phyloP scores from a whole-genome alignment of 2,113 vertebrate species.

The Mesitornis unicolor region DNA sequence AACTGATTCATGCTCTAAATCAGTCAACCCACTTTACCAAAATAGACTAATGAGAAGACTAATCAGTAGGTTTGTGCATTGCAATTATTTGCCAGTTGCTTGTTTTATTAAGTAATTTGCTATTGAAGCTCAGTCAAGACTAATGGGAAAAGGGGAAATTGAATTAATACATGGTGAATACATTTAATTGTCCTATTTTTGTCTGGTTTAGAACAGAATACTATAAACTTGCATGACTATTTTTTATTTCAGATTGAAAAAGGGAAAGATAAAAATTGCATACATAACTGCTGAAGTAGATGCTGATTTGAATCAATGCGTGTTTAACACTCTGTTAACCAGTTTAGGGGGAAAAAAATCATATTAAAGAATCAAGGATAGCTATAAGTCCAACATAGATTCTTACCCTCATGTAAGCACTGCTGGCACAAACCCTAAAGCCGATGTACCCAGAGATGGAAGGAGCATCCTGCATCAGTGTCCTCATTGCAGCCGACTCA shows the following conservation, averaged over 20 bases:
- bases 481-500: background rate
- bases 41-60: constrained; percentile 32
- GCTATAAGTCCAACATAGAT: background rate
- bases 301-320: background rate
- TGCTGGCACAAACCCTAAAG: background rate
- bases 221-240: background rate
- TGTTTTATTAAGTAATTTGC: constrained; percentile 45
- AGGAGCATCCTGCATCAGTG: background rate
- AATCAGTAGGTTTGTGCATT: constrained; percentile 1
- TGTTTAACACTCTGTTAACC: background rate
- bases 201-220: background rate
- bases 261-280: background rate
- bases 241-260: background rate
- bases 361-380: background rate
- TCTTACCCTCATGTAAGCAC: background rate
- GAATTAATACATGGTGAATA: background rate
- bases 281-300: background rate
- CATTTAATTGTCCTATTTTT: background rate
- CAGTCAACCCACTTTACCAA: constrained; percentile 21
- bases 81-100: constrained; percentile 14
- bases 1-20: constrained; percentile 39
- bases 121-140: background rate
- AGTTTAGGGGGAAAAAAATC: background rate
- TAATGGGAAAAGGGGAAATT: background rate
- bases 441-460: background rate